These are phyloP conservation scores for Ciconia boyciana DNA, from an alignment of 2,113 vertebrate genomes.

Conservation along the genomic window DNA sequence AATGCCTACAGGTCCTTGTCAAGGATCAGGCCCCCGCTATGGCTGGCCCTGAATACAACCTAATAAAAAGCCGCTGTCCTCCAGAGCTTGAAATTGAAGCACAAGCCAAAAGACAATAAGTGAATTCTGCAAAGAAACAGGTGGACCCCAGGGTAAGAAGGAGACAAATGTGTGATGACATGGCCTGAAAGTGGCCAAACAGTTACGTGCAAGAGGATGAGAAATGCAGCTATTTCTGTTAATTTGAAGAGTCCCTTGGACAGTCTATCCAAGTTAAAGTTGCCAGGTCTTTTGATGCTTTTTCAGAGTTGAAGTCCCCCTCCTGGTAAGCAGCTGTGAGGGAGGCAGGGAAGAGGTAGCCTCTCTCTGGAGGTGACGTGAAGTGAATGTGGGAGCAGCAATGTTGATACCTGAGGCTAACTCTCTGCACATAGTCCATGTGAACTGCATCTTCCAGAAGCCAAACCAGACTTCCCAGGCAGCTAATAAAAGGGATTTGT, in stretches of 20 bases:
- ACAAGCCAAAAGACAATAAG: constrained; percentile 35
- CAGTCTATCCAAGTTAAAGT: constrained; percentile 54
- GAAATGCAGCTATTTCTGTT: constrained; percentile 55
- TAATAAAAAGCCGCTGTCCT: neutral
- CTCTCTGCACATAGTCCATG: constrained; percentile 13
- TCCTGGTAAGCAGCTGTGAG: constrained; percentile 48
- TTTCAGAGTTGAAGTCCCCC: constrained; percentile 19
- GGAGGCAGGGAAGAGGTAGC: neutral
- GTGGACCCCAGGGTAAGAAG: constrained; percentile 36
- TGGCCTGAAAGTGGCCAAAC: constrained; percentile 58
- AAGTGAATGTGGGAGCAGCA: constrained; percentile 36
- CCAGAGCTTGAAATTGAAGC: constrained; percentile 40
- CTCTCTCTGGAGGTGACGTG: neutral
- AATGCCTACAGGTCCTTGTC: constrained; percentile 12
- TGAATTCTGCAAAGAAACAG: constrained; percentile 54
- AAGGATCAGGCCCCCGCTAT: neutral
- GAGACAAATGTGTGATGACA: constrained; percentile 55
- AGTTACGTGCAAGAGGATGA: constrained; percentile 40
- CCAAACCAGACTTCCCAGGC: neutral
- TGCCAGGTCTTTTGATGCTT: constrained; percentile 51
- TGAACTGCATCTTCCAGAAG: constrained; percentile 48
- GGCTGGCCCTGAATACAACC: neutral
- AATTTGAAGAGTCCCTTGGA: constrained; percentile 33
- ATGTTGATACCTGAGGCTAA: constrained; percentile 61
- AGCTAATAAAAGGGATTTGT: constrained; percentile 43